phyloP scores from a whole-genome alignment of 2,113 vertebrate genomes.

The Synchiropus splendidus region DNA sequence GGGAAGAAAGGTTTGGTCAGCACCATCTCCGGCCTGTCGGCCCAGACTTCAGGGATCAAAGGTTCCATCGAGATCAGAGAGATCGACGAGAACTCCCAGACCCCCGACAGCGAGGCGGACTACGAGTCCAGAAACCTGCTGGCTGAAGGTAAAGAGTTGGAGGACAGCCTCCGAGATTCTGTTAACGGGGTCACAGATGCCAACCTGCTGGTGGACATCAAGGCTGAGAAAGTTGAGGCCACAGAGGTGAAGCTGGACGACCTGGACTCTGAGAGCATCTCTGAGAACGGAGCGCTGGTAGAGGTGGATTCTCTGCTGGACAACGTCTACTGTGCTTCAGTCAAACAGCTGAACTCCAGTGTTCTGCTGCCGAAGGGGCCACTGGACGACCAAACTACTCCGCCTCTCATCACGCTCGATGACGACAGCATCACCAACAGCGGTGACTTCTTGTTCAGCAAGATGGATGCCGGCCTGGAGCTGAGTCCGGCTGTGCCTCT shows the following conservation, averaged over 20 bases:
- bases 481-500: slow-evolving; percentile 72
- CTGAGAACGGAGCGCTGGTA: slow-evolving; percentile 79
- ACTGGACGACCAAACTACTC: slow-evolving; percentile 66
- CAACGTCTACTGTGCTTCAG: slow-evolving; percentile 86
- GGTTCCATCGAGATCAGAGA: slow-evolving; percentile 74
- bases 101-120: slow-evolving; percentile 89
- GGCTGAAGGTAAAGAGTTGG: slow-evolving; percentile 73
- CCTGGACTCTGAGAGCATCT: slow-evolving; percentile 77
- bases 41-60: slow-evolving; percentile 75
- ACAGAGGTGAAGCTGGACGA: slow-evolving; percentile 94
- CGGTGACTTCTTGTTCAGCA: slow-evolving; percentile 81
- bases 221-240: slow-evolving; percentile 96
- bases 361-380: slow-evolving; percentile 30
- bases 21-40: slow-evolving; percentile 94
- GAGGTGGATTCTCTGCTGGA: slow-evolving; percentile 87
- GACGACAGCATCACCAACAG: slow-evolving; percentile 79
- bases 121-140: slow-evolving; percentile 77
- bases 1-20: slow-evolving; percentile 92
- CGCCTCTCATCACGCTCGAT: slow-evolving; percentile 85
- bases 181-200: slow-evolving; percentile 75
- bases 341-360: slow-evolving; percentile 81
- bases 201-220: slow-evolving; percentile 89
- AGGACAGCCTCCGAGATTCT: slow-evolving; percentile 60
- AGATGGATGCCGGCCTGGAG: slow-evolving; percentile 79
- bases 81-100: slow-evolving; percentile 84